Percentiles rank a stretch among this genome's conserved stretches.
phyloP scores from a whole-genome alignment of 2,113 vertebrate species.

The Antechinus flavipes region DNA sequence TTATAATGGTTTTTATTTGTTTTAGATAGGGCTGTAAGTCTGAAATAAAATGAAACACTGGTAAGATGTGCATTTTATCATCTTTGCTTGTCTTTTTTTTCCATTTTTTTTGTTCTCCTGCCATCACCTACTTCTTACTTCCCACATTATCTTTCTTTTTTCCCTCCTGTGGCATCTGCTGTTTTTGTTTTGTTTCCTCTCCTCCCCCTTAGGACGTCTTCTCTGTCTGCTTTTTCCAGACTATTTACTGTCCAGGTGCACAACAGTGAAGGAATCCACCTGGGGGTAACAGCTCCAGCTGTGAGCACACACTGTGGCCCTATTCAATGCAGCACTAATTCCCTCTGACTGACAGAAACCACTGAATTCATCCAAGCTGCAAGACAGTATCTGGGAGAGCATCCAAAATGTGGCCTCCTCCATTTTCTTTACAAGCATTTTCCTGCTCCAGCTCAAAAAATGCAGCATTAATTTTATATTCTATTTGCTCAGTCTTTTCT shows the following conservation, averaged over 20 bases:
- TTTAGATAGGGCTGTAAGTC: neutral
- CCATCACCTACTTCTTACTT: constrained; percentile 3
- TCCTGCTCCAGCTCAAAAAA: neutral
- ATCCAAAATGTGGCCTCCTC: neutral
- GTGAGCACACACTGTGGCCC: neutral
- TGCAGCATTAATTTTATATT: neutral
- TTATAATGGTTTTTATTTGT: neutral
- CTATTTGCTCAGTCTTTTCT: neutral
- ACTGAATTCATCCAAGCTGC: neutral
- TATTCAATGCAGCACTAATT: constrained; percentile 23
- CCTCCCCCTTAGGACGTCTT: constrained; percentile 1
- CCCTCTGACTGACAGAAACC: constrained; percentile 29
- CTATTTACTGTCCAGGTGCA: constrained; percentile 18
- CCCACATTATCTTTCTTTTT: neutral
- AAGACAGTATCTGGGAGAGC: neutral
- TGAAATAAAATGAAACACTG: constrained; percentile 24
- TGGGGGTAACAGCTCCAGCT: constrained; percentile 2
- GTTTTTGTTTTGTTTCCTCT: neutral
- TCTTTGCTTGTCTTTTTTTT: constrained; percentile 15
- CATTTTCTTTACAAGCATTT: neutral
- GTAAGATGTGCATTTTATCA: neutral
- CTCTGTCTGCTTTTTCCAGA: neutral
- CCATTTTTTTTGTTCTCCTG: constrained; percentile 17
- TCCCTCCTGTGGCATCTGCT: neutral
- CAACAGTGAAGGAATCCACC: constrained; percentile 23